Conservation (phyloP, 2,113 vertebrate species). For the Leptocoma aspasia region DNA sequence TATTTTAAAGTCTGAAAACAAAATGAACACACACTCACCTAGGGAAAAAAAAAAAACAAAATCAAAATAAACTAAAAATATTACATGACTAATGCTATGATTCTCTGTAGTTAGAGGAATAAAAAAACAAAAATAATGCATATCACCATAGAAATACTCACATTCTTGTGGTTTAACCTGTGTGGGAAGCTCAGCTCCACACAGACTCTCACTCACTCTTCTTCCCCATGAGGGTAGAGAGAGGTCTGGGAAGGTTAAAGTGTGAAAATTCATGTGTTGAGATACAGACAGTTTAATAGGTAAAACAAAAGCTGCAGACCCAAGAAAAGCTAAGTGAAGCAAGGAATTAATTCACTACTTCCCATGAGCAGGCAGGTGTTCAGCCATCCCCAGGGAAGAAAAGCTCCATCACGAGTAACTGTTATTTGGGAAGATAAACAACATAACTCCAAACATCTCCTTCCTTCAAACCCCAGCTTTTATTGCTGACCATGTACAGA, state of each 20-base stretch:
- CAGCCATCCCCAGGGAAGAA: neutral
- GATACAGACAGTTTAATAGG: neutral
- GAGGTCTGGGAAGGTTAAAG: neutral
- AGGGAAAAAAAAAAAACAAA: neutral
- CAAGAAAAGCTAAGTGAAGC: neutral
- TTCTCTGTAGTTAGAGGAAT: neutral
- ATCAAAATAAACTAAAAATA: neutral
- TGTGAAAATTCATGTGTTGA: neutral
- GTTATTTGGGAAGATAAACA: neutral
- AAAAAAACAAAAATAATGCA: neutral
- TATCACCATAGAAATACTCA: neutral
- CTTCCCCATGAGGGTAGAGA: neutral
- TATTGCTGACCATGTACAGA: neutral
- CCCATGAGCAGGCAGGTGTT: neutral
- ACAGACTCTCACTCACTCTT: rapidly evolving
- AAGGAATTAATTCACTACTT: neutral
- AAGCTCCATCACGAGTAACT: neutral
- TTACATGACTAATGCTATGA: neutral
- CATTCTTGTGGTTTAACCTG: neutral
- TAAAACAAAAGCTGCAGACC: neutral
- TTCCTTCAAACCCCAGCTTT: neutral
- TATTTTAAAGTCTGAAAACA: neutral
- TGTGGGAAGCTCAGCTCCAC: neutral
- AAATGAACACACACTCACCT: neutral
- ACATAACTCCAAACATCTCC: neutral